Evolutionary conservation across 2,888 invertebrate species (phyloP).

Genomic region (Prosapia bicincta): DNA sequence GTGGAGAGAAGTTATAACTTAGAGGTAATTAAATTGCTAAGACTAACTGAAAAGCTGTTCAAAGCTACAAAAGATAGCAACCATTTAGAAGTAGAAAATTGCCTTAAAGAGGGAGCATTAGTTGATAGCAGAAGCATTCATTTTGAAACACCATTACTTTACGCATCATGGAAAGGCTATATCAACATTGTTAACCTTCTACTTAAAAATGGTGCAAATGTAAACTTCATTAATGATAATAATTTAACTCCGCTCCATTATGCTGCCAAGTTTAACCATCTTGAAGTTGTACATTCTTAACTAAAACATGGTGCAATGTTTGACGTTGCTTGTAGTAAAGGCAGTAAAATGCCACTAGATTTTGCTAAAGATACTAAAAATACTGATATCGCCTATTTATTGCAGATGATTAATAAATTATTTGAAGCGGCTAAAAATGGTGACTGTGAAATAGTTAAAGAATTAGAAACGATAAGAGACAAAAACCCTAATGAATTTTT

Average conservation of each 20-base stretch:
- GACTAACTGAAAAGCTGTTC: neutral
- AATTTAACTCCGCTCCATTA: neutral
- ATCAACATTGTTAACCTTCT: neutral
- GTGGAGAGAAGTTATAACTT: neutral
- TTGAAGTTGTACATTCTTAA: neutral
- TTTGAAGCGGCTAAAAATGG: neutral
- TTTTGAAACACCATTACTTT: neutral
- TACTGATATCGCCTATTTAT: neutral
- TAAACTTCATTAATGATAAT: neutral
- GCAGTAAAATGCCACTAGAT: neutral
- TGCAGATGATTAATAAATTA: neutral
- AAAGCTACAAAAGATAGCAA: neutral
- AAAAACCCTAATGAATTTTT: neutral
- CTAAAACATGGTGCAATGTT: neutral
- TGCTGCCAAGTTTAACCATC: neutral
- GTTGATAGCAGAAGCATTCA: neutral
- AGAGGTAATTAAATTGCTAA: neutral
- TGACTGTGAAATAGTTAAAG: neutral
- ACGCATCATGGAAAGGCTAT: neutral
- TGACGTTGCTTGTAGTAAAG: neutral
- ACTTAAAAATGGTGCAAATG: neutral
- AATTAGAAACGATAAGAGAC: neutral
- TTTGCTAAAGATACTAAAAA: neutral
- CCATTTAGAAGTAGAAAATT: neutral
- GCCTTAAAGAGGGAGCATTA: neutral